These are phyloP conservation scores for Amiota mariae DNA, from an alignment of 2,888 invertebrate genomes.

Conservation along the genomic window DNA sequence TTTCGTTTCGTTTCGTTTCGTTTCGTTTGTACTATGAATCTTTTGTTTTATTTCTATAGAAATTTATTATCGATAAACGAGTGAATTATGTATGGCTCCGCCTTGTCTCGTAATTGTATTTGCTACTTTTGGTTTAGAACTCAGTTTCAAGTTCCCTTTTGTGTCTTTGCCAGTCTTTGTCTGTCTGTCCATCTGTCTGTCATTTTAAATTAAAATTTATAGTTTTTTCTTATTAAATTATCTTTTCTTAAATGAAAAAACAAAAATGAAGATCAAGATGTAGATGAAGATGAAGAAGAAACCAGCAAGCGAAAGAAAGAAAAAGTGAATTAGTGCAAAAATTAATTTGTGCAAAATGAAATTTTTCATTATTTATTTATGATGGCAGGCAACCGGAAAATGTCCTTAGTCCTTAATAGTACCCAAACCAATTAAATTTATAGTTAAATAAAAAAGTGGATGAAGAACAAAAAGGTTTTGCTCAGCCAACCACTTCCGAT, in stretches of 20 bases:
- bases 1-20: background rate
- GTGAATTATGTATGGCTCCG: slow-evolving; percentile 24
- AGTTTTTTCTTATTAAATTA: background rate
- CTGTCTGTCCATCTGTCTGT: background rate
- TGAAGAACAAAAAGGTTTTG: too few species aligned
- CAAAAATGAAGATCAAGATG: too few species aligned
- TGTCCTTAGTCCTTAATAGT: too few species aligned
- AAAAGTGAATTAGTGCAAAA: slow-evolving; percentile 9
- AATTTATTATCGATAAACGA: slow-evolving; percentile 27
- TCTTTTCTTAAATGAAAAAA: too few species aligned
- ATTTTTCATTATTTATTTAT: background rate
- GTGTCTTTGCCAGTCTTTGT: background rate
- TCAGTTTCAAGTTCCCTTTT: background rate
- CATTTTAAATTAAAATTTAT: slow-evolving; percentile 25
- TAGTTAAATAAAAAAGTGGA: too few species aligned
- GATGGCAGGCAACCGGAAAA: background rate
- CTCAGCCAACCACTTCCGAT: too few species aligned
- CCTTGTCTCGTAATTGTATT: slow-evolving; percentile 7
- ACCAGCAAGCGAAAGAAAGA: background rate
- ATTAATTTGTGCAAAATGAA: slow-evolving; percentile 20
- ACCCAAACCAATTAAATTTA: too few species aligned
- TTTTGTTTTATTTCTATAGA: background rate
- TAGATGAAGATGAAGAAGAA: too few species aligned
- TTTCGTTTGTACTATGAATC: background rate
- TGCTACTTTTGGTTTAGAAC: background rate